Conservation (phyloP, 1,140 invertebrate genomes). For the Argopecten irradians region DNA sequence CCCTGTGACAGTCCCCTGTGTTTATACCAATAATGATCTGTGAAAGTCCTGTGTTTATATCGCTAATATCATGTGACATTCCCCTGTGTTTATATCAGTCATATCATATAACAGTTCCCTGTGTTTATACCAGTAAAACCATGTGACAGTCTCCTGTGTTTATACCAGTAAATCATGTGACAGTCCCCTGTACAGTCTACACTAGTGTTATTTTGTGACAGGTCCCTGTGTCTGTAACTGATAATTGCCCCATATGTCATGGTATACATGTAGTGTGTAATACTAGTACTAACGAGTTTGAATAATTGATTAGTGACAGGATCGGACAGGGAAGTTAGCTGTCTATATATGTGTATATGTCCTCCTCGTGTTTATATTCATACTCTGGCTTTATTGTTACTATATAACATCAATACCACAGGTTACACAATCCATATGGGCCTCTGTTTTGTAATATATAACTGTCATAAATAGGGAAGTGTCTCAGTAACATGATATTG, state of each 20-base stretch:
- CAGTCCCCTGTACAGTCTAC: no score
- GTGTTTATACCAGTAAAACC: not conserved
- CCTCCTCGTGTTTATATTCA: not conserved
- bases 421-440: not conserved
- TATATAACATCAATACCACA: not conserved
- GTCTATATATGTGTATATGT: not conserved
- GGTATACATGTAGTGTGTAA: not conserved
- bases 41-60: no score
- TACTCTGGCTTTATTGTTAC: not conserved
- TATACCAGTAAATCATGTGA: no score
- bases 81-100: no score
- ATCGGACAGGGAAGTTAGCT: not conserved
- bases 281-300: not conserved
- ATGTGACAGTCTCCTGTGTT: no score
- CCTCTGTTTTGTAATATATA: not conserved
- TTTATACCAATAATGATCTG: no score
- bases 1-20: no score
- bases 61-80: no score
- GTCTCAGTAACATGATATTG: no score
- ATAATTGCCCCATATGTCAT: not conserved
- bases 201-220: not conserved
- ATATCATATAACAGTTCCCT: not conserved
- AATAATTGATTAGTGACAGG: not conserved
- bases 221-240: not conserved
- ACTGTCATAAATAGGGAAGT: no score